These are phyloP conservation scores for Ictidomys tridecemlineatus DNA, from an alignment of 2,113 vertebrate species.

Conservation along the genomic window DNA sequence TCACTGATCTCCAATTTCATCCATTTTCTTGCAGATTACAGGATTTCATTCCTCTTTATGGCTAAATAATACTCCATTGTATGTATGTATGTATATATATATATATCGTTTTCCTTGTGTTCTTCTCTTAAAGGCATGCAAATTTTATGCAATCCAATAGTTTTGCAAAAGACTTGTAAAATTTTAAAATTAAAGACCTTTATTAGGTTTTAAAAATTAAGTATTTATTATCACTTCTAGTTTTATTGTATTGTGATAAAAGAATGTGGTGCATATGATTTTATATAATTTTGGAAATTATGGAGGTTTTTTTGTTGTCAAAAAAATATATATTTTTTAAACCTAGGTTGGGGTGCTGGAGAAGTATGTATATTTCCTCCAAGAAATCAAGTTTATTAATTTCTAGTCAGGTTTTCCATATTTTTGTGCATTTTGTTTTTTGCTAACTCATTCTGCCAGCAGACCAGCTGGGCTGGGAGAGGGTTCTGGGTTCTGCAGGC, in stretches of 20 bases:
- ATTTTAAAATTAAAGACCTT: neutral
- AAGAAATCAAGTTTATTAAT: neutral
- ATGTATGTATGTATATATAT: too few relatives aligned
- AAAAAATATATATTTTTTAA: neutral
- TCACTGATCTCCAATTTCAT: too few relatives aligned
- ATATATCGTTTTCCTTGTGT: too few relatives aligned
- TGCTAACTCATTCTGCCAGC: neutral
- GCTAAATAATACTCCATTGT: too few relatives aligned
- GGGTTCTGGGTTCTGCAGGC: too few relatives aligned
- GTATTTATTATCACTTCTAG: neutral
- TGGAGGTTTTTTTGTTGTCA: neutral
- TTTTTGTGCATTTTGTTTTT: neutral
- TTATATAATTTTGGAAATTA: neutral
- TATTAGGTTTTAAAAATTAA: neutral
- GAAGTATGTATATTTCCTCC: neutral
- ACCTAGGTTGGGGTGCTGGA: neutral
- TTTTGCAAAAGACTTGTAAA: neutral
- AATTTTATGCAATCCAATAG: neutral
- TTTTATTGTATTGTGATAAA: neutral
- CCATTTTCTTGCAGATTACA: too few relatives aligned
- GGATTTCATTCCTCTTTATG: too few relatives aligned
- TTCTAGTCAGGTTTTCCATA: neutral
- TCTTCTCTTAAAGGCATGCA: neutral
- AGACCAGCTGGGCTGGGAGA: fast-evolving
- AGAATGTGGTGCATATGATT: neutral